Evolutionary conservation across 2,888 invertebrate genomes (phyloP).

Genomic region (Heliconius erato): DNA sequence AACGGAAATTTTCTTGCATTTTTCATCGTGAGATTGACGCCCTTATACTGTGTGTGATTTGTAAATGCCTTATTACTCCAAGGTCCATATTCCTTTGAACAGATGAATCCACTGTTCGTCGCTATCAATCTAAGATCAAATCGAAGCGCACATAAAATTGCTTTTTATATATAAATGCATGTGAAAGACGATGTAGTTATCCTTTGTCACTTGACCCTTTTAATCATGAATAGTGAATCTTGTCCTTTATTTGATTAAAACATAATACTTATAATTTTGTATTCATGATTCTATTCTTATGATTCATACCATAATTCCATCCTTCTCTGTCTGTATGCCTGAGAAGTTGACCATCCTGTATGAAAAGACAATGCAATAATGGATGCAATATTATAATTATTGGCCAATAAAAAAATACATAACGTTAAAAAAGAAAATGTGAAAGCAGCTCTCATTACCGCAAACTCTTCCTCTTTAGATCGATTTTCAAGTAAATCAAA

Average conservation of each 20-base stretch:
- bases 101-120: slow-evolving; percentile 8
- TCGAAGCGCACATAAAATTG: not conserved
- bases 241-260: not conserved
- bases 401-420: no score
- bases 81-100: slow-evolving; percentile 18
- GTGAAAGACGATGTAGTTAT: not conserved
- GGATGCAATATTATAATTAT: no score
- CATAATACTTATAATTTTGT: no score
- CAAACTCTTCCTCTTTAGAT: no score
- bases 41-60: not conserved
- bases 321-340: no score
- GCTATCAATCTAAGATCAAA: slow-evolving; percentile 13
- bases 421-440: no score
- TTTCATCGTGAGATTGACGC: slow-evolving; percentile 13
- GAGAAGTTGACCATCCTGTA: no score
- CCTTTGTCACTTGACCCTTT: slow-evolving; percentile 4
- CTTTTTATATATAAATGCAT: slow-evolving; percentile 21
- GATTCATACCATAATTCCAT: no score
- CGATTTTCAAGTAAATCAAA: no score
- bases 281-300: no score
- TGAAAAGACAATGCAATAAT: no score
- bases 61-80: slow-evolving; percentile 16
- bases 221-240: not conserved
- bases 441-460: no score
- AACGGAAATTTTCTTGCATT: slow-evolving; percentile 7